Percentiles rank a stretch among this genome's conserved stretches.
phyloP scores from a whole-genome alignment of 2,797 vertebrate species.

The Phataginus tricuspis region DNA sequence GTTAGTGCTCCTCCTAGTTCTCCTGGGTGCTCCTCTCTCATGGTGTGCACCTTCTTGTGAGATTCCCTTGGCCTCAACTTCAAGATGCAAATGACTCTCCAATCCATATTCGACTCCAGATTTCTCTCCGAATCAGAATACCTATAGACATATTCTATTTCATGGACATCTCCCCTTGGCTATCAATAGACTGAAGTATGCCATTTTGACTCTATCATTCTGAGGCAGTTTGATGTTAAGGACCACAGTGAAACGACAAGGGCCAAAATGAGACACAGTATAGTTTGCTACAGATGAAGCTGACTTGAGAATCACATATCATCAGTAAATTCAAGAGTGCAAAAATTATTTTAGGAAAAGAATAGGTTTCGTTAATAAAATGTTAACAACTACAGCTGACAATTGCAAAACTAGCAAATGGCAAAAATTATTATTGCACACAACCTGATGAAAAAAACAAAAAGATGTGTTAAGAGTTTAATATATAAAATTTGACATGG shows the following conservation, averaged over 20 bases:
- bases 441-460: not conserved
- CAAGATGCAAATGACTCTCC: not conserved
- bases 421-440: not conserved
- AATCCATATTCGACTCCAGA: not conserved
- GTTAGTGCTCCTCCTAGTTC: not conserved
- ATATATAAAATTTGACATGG: not conserved
- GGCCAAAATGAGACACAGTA: not conserved
- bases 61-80: not conserved
- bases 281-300: not conserved
- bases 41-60: not conserved
- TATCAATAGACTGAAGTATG: not conserved
- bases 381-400: not conserved
- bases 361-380: not conserved
- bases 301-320: not conserved
- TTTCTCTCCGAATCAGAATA: not conserved
- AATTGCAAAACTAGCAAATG: not conserved
- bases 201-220: not conserved
- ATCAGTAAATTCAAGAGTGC: not conserved
- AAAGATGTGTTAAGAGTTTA: not conserved
- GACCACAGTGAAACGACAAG: not conserved
- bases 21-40: not conserved
- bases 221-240: not conserved
- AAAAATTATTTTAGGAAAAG: not conserved
- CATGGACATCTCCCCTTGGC: not conserved
- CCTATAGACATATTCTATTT: not conserved